Evolutionary conservation across 2,888 invertebrate genomes (phyloP).

Genomic region (Scaeva pyrastri): DNA sequence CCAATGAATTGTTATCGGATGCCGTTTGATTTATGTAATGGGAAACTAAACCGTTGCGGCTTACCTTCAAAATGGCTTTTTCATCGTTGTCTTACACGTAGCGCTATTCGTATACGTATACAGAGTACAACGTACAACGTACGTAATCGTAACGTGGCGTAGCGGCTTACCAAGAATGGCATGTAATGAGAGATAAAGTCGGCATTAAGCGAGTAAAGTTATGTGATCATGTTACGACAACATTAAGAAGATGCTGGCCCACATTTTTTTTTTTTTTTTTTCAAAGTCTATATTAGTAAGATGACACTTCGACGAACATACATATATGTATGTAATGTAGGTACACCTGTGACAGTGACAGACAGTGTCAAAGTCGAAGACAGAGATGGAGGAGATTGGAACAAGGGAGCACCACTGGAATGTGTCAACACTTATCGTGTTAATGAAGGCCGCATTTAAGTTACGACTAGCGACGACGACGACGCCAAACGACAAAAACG

Average conservation of each 20-base stretch:
- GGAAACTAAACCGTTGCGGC: constrained; percentile 56
- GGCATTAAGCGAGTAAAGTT: constrained; percentile 65
- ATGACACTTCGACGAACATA: too few relatives aligned
- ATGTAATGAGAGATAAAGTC: constrained; percentile 24
- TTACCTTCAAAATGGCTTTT: constrained; percentile 48
- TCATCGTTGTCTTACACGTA: neutral
- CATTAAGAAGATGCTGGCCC: constrained; percentile 44
- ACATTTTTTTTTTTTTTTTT: neutral
- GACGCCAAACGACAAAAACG: too few relatives aligned
- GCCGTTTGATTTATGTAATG: constrained; percentile 60
- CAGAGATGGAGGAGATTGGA: constrained; percentile 22
- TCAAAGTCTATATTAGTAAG: neutral
- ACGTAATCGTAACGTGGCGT: neutral
- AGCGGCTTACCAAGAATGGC: constrained; percentile 38
- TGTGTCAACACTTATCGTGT: constrained; percentile 41
- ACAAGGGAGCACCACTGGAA: constrained; percentile 34
- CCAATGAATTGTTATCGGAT: constrained; percentile 57
- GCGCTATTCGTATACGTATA: too few relatives aligned
- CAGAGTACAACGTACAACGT: too few relatives aligned
- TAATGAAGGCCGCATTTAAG: constrained; percentile 54
- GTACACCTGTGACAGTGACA: constrained; percentile 55
- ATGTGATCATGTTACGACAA: constrained; percentile 54
- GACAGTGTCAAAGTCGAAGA: constrained; percentile 2
- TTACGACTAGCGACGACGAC: neutral
- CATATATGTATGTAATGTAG: too few relatives aligned